Evolutionary conservation across 2,113 vertebrate genomes (phyloP), one percentile per base, ranked within the genome.

Genomic region (Pterophyllum scalare): DNA sequence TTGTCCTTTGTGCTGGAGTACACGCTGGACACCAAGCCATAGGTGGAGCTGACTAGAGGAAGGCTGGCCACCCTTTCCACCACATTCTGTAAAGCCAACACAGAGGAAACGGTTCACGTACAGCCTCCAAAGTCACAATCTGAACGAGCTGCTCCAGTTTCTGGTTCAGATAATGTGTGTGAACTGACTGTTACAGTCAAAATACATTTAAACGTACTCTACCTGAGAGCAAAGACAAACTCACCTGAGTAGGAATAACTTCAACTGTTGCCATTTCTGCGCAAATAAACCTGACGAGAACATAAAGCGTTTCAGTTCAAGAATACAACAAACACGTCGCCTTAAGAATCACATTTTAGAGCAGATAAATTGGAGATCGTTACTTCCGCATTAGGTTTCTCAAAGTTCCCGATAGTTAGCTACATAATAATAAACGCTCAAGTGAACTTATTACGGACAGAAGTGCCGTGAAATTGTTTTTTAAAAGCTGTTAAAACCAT

Each of bases 1-100:
- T 95, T 97, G 72, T 97, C 97, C 89, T 99, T 99, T 28, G 98
- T 98, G 91, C 60, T 95, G 62, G 93, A 33, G 35, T 99, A 99
- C 72, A 95, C 96, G 3, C 92, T 94, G 49, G 93, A 97, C 81
- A 99, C 95, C 70, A 98, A 89, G 54, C 95, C 95, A 14, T 96
- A 99, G 2, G 98, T 97, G 86, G 98, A 98, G 93, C 96, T 98
- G 85, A 99, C 96, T 96, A 99, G 91, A 19, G 97, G 98, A 15
- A 99, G 96, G 85, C 87, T 97, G 81, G 88, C 95, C 81, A 99
- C 96, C 87, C 98, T 95, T 0, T 92, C 95, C 38, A 98, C 94
- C 90, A 98, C 95, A 40, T 95, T 99, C 98, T 99, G 96, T 19
- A 58, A 72, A 86, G 24, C 57, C 40, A 74, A 76, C 5, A 35